Base-by-base conservation (phyloP, 1,140 invertebrate species). In the Chironomus striatipennis region DNA sequence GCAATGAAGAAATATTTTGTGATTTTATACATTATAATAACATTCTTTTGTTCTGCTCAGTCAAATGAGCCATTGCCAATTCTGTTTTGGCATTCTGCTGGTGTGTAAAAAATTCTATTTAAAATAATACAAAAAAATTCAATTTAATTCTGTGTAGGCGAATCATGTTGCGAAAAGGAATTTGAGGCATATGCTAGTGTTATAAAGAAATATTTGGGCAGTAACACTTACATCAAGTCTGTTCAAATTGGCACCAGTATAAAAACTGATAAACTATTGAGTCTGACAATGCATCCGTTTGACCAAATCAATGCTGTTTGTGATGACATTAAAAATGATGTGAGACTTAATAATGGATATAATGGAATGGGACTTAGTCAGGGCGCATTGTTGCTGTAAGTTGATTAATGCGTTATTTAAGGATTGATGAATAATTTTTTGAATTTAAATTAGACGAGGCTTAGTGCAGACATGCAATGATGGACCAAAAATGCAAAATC, bases 361-460 rank as follows among this genome's bases (percentile, higher is more conserved):
- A 93, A 99, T 86, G 94, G 95, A 0, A 90, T 99, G 79, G 98
- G 98, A 34, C 98, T 99, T 80, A 98, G 96, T 9, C 98, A 99
- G 86, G 98, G 98, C 74, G 91, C 89, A 74, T 97, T 98, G 83
- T 99, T 99, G 85, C 82, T 98, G 94, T 70, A 17, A 70, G 20
- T 18, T 70, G 9, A 70, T 70, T 70, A 70, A 20, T 70, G n/a
- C n/a, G n/a, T 70, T 7, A 8, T 18, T 70, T 18, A 21, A 21
- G 20, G 20, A 20, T 70, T 6, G 6, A 21, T 70, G n/a, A n/a
- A 8, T 70, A 10, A 20, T 70, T 7, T 20, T 18, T 20, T 20
- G 10, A 5, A 0, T 70, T 70, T 70, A 70, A 57, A n/a, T 57
- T 57, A 70, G 65, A 12, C 87, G 98, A 80, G 98, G 92, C 4